Evolutionary conservation across 2,888 invertebrate species (phyloP), one percentile per base, ranked within the genome.

Genomic region (Ormyrus thymus): DNA sequence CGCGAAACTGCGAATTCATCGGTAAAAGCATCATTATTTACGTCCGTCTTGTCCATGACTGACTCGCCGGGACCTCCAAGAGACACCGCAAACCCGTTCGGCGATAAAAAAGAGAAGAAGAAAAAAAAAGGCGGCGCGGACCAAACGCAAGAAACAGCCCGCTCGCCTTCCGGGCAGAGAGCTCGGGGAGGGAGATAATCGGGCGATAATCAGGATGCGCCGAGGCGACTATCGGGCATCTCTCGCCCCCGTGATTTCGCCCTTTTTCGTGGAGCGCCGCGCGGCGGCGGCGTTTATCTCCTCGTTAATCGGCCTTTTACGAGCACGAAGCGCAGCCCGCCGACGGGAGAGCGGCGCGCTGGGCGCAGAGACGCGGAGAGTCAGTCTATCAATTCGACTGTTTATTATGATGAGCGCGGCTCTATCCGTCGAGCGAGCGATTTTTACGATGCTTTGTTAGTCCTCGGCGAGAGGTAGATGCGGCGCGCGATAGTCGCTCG

Each of bases 241-340:
- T 72, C 13, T 64, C 13, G 72, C 53, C 15, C 13, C 45, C 69
- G 69, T 69, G 56, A 69, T 69, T 69, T 58, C 46, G 48, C 43
- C 50, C 59, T 51, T 70, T 64, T 66, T 58, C 58, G 70, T 50
- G 58, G 9, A 10, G 56, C 58, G 70, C 43, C 51, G 9, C 9
- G 56, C 56, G 61, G 65, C 75, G 29, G 56, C 56, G 61, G 65
- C 75, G 29, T 71, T 71, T 71, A 77, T 77, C 76, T 59, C 53
- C 76, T 77, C 76, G 76, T 77, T 77, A 77, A 77, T 77, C 71
- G 76, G 48, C n/a, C 76, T 75, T 75, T 75, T 75, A 68, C 68
- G 75, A 68, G 75, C 10, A 29, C 53, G 68, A 75, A 29, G 68
- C 75, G 75, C 58, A 64, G 43, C 48, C 29, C 15, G 10, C 50